Evolutionary conservation across 92 coral and sea anemone genomes (phyloP).

Genomic region (Zoanthus gigantus): DNA sequence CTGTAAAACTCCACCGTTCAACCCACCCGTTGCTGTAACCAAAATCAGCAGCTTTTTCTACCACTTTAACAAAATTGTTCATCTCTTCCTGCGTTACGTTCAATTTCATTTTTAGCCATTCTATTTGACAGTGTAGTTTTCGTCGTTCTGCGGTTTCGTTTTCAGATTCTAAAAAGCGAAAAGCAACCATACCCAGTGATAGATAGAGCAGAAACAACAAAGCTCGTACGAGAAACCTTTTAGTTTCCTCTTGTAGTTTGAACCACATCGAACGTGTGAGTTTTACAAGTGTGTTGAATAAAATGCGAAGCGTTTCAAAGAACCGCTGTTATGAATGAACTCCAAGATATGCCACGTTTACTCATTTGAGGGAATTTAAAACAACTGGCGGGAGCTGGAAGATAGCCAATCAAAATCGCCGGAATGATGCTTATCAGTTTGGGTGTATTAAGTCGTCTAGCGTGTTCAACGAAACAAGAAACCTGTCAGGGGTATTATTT

Average conservation of each 20-base stretch:
- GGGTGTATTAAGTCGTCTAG: neutral
- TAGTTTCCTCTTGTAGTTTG: slow-evolving; percentile 71
- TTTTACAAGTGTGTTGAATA: neutral
- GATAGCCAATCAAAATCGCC: slow-evolving; percentile 1
- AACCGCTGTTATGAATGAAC: slow-evolving; percentile 17
- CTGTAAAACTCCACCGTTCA: slow-evolving; percentile 93
- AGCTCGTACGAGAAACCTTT: slow-evolving; percentile 68
- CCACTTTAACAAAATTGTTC: slow-evolving; percentile 63
- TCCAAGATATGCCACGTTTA: slow-evolving; percentile 26
- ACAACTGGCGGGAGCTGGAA: neutral
- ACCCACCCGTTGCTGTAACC: slow-evolving; percentile 78
- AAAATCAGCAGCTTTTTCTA: slow-evolving; percentile 71
- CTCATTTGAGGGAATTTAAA: slow-evolving; percentile 18
- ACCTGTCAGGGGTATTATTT: too few relatives aligned
- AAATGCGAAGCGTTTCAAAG: neutral
- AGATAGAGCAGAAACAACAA: slow-evolving; percentile 70
- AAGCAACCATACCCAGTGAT: slow-evolving; percentile 80
- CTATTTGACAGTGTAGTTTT: slow-evolving; percentile 59
- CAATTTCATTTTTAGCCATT: slow-evolving; percentile 58
- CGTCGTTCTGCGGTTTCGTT: slow-evolving; percentile 69
- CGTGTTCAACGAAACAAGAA: neutral
- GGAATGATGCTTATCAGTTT: neutral
- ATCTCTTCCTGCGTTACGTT: slow-evolving; percentile 76
- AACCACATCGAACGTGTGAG: slow-evolving; percentile 20
- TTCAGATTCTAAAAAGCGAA: slow-evolving; percentile 72